Evolutionary conservation across 2,113 vertebrate genomes (phyloP).

Genomic region (Chloroceryle aenea): DNA sequence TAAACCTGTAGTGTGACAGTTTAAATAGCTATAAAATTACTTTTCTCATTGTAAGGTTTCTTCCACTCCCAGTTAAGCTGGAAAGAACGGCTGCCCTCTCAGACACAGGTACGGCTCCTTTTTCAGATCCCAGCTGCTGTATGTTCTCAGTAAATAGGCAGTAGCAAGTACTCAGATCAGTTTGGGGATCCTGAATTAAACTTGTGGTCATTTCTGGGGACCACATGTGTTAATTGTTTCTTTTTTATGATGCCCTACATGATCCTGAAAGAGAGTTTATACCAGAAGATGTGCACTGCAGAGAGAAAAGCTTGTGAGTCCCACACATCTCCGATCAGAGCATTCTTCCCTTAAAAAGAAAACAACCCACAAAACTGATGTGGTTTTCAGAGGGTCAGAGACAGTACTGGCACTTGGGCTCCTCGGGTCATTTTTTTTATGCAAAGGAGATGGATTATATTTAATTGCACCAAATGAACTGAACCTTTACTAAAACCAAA

Average conservation of each 20-base stretch:
- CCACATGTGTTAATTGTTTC: not conserved
- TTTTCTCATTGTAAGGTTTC: not conserved
- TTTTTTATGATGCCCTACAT: not conserved
- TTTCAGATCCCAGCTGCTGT: not conserved
- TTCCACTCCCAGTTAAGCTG: not conserved
- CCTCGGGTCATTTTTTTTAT: not conserved
- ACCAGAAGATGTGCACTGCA: no score
- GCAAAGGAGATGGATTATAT: not conserved
- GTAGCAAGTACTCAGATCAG: not conserved
- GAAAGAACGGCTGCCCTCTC: not conserved
- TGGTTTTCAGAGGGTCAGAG: not conserved
- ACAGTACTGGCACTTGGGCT: not conserved
- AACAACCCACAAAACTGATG: no score
- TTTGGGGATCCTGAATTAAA: not conserved
- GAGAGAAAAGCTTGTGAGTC: no score
- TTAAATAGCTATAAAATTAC: not conserved
- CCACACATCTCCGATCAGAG: not conserved
- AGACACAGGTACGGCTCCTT: not conserved
- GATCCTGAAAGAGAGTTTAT: not conserved
- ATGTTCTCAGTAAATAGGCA: not conserved
- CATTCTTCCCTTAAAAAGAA: not conserved
- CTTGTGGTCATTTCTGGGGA: not conserved
- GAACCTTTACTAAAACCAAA: not conserved
- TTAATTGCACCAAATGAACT: not conserved
- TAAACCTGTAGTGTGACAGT: not conserved